Base-by-base conservation (phyloP, 2,113 vertebrate species). In the Empidonax traillii region DNA sequence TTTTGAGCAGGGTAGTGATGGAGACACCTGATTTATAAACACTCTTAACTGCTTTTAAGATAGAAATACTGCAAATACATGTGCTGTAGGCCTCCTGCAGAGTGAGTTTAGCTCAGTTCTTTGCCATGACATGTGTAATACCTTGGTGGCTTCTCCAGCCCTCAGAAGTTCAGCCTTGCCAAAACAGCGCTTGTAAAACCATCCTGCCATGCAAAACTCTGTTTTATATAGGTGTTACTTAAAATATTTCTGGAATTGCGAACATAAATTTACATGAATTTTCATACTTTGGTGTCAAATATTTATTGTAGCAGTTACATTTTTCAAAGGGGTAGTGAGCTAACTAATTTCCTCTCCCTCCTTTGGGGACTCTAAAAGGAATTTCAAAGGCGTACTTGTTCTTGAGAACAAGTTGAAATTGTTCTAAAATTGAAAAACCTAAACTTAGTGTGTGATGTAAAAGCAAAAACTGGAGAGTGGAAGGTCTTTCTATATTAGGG, bases 301-400 rank as follows among this genome's bases (percentile, higher is more conserved):
- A 90, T 96, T 94, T 96, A 92, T 96, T 95, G 93, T 90, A 84
- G 88, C 90, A 75, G 88, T 77, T 95, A 68, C 25, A 33, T 72
- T 94, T 96, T 90, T 96, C 90, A 94, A 94, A 92, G 94, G 91
- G 68, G 88, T 35, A 93, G 90, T 93, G 85, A 97, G 88, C 92
- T 96, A 96, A 93, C 94, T 95, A 86, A 96, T 96, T 96, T 96
- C 94, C 92, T 92, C 88, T 96, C 93, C 56, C 73, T 96, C 96
- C 93, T 93, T 88, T 92, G 90, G 94, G 95, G 68, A 88, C 94
- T 93, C 68, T 93, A 93, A 92, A 97, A 94, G 79, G 93, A 78
- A 87, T 96, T 96, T 96, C 96, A 97, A 93, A 96, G 90, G 56
- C 83, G 2, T 75, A 15, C 88, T 95, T 96, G 90, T 96, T 96